Evolutionary conservation across 2,113 vertebrate genomes (phyloP).

Genomic region (Solenodon paradoxus): DNA sequence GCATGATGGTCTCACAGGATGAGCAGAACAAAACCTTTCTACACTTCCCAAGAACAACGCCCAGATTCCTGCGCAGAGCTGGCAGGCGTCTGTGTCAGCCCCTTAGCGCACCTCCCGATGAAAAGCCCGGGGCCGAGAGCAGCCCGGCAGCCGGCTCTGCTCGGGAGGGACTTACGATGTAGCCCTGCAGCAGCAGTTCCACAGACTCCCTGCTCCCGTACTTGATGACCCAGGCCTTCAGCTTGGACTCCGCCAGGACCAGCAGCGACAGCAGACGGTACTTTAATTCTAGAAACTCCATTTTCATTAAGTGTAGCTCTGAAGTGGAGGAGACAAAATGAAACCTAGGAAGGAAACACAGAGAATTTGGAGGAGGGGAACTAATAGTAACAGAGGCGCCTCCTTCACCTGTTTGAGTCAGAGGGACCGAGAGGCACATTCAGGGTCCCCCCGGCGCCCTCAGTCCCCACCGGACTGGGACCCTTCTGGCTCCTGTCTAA

Average conservation of each 20-base stretch:
- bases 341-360: conserved; percentile 88
- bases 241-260: conserved; percentile 95
- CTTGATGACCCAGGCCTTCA: conserved; percentile 99
- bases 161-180: conserved; percentile 87
- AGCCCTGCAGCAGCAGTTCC: conserved; percentile 94
- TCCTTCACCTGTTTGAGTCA: conserved; percentile 61
- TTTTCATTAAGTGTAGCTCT: conserved; percentile 94
- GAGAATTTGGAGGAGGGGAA: conserved; percentile 63
- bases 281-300: conserved; percentile 98
- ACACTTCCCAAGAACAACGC: background rate
- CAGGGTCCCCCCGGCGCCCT: no score
- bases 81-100: no score
- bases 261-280: conserved; percentile 96
- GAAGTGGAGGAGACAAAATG: conserved; percentile 94
- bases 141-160: no score
- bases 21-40: background rate
- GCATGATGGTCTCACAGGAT: background rate
- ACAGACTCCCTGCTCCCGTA: conserved; percentile 96
- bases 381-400: conserved; percentile 58
- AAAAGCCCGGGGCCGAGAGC: no score
- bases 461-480: no score
- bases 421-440: no score
- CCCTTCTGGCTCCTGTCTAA: conserved; percentile 50
- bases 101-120: no score
- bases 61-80: no score